phyloP scores from a whole-genome alignment of 2,888 invertebrate species.

The Salpingus planirostris region DNA sequence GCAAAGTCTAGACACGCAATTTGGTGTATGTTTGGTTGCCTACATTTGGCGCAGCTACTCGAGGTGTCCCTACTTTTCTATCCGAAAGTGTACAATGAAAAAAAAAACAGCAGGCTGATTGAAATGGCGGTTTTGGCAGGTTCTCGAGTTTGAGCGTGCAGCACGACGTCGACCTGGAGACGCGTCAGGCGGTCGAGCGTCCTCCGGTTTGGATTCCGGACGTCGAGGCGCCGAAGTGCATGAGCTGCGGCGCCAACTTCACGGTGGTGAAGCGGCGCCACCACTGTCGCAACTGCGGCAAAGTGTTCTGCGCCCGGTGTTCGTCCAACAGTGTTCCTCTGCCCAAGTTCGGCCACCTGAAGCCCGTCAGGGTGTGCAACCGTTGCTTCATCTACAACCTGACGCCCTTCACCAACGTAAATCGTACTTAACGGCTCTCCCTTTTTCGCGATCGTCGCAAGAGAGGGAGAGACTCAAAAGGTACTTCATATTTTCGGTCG shows the following conservation, averaged over 20 bases:
- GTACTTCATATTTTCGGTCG: constrained; percentile 18
- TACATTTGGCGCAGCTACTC: too few relatives aligned
- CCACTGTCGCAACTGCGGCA: constrained; percentile 95
- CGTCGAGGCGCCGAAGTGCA: constrained; percentile 82
- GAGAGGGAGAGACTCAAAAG: background rate
- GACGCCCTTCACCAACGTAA: constrained; percentile 50
- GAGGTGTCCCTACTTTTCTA: too few relatives aligned
- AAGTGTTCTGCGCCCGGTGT: constrained; percentile 92
- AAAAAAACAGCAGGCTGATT: too few relatives aligned
- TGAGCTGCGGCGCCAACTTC: constrained; percentile 86
- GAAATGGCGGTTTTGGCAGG: too few relatives aligned
- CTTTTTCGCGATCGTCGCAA: constrained; percentile 7
- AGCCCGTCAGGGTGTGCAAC: constrained; percentile 91
- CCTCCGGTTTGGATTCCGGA: constrained; percentile 95
- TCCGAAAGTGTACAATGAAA: too few relatives aligned
- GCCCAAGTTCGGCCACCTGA: constrained; percentile 84
- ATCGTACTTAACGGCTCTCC: constrained; percentile 20
- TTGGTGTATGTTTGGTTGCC: too few relatives aligned
- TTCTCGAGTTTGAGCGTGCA: too few relatives aligned
- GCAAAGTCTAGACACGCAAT: too few relatives aligned
- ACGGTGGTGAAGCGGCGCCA: constrained; percentile 92
- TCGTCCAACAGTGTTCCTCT: constrained; percentile 88
- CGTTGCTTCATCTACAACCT: constrained; percentile 72
- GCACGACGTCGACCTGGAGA: background rate
- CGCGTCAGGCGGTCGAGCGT: constrained; percentile 23